A percentile compares a stretch with the other conserved stretches of the same genome.
Conservation (phyloP, 2,888 invertebrate species). For the Synergus laeviventris region DNA sequence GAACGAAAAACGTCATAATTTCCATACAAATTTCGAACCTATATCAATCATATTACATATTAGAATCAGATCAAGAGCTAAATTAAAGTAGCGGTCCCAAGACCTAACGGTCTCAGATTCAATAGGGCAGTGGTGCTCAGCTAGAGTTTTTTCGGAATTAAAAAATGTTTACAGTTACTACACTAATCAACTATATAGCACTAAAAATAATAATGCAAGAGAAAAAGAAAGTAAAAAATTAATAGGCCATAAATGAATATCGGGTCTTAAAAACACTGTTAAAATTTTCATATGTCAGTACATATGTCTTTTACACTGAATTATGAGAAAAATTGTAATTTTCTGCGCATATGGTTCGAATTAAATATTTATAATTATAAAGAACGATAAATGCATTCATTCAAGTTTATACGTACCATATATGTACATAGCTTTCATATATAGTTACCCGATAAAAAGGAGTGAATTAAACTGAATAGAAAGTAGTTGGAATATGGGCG, state of each 20-base stretch:
- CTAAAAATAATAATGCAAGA: background rate
- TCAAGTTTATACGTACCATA: too few relatives aligned
- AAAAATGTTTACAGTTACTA: constrained; percentile 40
- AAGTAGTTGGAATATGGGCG: too few relatives aligned
- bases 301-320: too few relatives aligned
- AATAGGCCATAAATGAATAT: background rate
- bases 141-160: constrained; percentile 45
- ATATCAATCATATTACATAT: constrained; percentile 45
- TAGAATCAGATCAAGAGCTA: constrained; percentile 51
- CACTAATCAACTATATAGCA: constrained; percentile 13
- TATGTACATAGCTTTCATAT: too few relatives aligned
- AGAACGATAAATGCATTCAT: too few relatives aligned
- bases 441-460: too few relatives aligned
- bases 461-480: too few relatives aligned
- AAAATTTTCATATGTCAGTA: too few relatives aligned
- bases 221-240: background rate
- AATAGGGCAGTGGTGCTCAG: constrained; percentile 56
- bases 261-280: background rate
- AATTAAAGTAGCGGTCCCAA: constrained; percentile 55
- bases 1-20: too few relatives aligned
- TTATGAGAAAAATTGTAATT: too few relatives aligned
- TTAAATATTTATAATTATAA: too few relatives aligned
- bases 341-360: too few relatives aligned
- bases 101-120: constrained; percentile 57
- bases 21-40: constrained; percentile 40